Conservation (phyloP, 2,888 invertebrate genomes). For the Meghimatium bilineatum region DNA sequence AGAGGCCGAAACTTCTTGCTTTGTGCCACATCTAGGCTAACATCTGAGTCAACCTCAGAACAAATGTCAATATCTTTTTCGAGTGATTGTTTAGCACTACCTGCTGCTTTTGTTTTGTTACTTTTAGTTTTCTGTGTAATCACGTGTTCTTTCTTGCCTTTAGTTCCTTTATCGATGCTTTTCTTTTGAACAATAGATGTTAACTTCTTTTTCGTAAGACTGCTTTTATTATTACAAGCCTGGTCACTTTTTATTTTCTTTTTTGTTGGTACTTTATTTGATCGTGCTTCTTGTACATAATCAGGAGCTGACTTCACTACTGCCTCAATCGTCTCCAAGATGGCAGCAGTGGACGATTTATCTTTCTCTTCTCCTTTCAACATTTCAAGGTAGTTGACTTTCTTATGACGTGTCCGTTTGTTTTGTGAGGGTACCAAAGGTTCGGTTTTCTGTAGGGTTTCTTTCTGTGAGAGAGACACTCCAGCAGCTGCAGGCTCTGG, state of each 20-base stretch:
- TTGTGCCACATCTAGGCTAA: background rate
- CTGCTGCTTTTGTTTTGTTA: constrained; percentile 5
- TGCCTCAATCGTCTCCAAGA: constrained; percentile 43
- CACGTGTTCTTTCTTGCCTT: constrained; percentile 23
- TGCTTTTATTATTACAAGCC: background rate
- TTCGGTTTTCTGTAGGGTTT: constrained; percentile 4
- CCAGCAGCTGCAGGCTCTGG: background rate
- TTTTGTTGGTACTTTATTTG: constrained; percentile 12
- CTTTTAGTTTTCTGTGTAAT: constrained; percentile 26
- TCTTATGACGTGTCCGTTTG: constrained; percentile 69
- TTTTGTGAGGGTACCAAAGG: background rate
- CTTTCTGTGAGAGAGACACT: background rate
- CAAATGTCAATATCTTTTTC: constrained; percentile 22
- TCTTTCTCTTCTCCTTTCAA: constrained; percentile 64
- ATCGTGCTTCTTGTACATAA: constrained; percentile 11
- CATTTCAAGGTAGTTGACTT: constrained; percentile 72
- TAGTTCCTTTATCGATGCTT: background rate
- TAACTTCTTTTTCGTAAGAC: constrained; percentile 25
- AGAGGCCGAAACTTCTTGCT: constrained; percentile 51
- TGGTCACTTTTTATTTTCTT: constrained; percentile 24
- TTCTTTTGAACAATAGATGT: constrained; percentile 8
- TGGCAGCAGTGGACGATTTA: constrained; percentile 31
- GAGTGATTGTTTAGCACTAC: background rate
- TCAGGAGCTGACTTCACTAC: constrained; percentile 41
- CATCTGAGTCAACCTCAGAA: constrained; percentile 37